These are phyloP conservation scores for Copidosoma aretas DNA, from an alignment of 2,888 invertebrate species.

Conservation along the genomic window DNA sequence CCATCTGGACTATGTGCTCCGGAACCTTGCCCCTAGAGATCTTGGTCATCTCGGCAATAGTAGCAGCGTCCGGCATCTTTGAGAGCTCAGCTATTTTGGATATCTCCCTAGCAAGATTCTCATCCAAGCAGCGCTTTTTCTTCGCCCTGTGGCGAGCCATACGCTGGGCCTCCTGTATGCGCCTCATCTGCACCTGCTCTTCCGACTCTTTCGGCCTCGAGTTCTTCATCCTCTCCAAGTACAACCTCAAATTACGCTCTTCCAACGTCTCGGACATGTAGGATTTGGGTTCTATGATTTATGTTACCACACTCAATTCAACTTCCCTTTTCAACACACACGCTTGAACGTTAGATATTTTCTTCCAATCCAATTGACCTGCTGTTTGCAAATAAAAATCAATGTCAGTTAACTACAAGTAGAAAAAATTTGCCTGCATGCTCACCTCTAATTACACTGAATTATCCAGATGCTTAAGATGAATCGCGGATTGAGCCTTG, in stretches of 20 bases:
- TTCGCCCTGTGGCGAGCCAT: slow-evolving; percentile 61
- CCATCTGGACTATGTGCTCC: slow-evolving; percentile 62
- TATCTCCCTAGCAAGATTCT: slow-evolving; percentile 59
- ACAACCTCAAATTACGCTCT: slow-evolving; percentile 56
- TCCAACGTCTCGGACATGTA: slow-evolving; percentile 57
- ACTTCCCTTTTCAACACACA: no score
- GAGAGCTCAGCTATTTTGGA: slow-evolving; percentile 60
- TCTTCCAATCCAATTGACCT: neutral
- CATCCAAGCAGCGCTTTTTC: slow-evolving; percentile 60
- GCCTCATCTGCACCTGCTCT: slow-evolving; percentile 58
- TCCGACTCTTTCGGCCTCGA: slow-evolving; percentile 59
- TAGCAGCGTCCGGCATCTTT: slow-evolving; percentile 59
- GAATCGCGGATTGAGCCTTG: no score
- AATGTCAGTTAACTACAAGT: no score
- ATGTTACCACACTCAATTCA: no score
- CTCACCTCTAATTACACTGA: no score
- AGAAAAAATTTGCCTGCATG: no score
- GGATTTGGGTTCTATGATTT: no score
- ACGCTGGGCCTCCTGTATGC: slow-evolving; percentile 60
- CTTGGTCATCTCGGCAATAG: slow-evolving; percentile 60
- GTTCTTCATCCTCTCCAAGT: slow-evolving; percentile 59
- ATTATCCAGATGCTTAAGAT: no score
- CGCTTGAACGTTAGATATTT: neutral
- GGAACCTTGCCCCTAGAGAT: slow-evolving; percentile 61
- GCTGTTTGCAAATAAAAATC: no score